These are phyloP conservation scores for Pogona vitticeps DNA, from an alignment of 2,113 vertebrate species.

Conservation along the genomic window DNA sequence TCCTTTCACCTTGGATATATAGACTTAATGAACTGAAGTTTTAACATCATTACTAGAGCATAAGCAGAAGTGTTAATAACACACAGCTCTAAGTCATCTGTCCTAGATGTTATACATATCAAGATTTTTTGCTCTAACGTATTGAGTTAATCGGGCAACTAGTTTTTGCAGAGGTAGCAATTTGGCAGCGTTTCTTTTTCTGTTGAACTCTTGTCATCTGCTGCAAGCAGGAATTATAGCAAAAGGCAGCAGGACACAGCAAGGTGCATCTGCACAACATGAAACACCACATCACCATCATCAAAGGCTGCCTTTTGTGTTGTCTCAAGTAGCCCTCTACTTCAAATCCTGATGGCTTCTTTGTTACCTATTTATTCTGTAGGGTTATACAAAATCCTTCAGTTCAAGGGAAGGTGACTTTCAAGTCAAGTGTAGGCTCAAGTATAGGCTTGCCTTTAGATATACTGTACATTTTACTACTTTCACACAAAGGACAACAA, in stretches of 20 bases:
- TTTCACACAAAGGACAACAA: background rate
- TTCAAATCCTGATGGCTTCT: background rate
- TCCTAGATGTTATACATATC: constrained; percentile 22
- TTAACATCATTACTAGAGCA: background rate
- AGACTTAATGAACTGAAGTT: constrained; percentile 53
- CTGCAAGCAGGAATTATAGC: background rate
- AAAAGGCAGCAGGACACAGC: accelerated
- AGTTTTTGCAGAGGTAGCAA: constrained; percentile 39
- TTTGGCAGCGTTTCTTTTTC: constrained; percentile 24
- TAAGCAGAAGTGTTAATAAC: constrained; percentile 39
- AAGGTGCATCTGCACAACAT: background rate
- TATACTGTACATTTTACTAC: background rate
- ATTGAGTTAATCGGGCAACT: constrained; percentile 37
- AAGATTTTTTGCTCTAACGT: constrained; percentile 31
- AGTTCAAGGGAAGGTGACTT: background rate
- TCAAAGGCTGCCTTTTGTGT: background rate
- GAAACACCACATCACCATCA: background rate
- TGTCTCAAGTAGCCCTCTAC: background rate
- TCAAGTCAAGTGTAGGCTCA: background rate
- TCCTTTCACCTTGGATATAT: constrained; percentile 55
- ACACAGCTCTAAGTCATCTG: constrained; percentile 38
- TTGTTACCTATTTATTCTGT: background rate
- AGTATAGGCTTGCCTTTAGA: background rate
- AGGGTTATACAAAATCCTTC: background rate
- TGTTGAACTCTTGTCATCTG: background rate